phyloP scores from a whole-genome alignment of 1,140 invertebrate species.

The Xylocopa sonorina region DNA sequence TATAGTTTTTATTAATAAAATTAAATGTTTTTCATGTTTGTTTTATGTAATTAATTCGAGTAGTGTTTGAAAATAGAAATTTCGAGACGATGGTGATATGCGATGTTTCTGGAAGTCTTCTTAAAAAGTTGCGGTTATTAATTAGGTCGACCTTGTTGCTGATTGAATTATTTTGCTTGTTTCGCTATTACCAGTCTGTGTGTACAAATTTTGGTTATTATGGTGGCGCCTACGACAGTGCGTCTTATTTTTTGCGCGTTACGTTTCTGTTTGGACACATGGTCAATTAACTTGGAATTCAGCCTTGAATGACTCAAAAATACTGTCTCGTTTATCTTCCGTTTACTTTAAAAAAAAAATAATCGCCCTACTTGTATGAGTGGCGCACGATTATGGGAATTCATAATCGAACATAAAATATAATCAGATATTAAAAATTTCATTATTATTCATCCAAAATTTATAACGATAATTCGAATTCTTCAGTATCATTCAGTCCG shows the following conservation, averaged over 20 bases:
- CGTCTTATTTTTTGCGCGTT: not conserved
- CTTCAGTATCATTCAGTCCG: too few relatives aligned
- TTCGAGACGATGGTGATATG: slow-evolving; percentile 6
- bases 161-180: slow-evolving; percentile 37
- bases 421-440: too few relatives aligned
- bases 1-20: too few relatives aligned
- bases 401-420: too few relatives aligned
- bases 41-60: not conserved
- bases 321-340: not conserved
- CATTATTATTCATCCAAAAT: too few relatives aligned
- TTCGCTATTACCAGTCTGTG: slow-evolving; percentile 17
- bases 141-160: slow-evolving; percentile 44
- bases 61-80: not conserved
- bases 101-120: slow-evolving; percentile 26
- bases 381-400: too few relatives aligned
- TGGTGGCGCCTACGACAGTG: slow-evolving; percentile 10
- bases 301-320: not conserved
- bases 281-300: too few relatives aligned
- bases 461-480: too few relatives aligned
- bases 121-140: slow-evolving; percentile 33
- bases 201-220: slow-evolving; percentile 52
- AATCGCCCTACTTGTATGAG: too few relatives aligned
- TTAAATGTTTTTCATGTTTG: too few relatives aligned
- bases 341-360: not conserved
- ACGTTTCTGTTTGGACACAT: not conserved